phyloP scores from a whole-genome alignment of 2,113 vertebrate species.

The Carettochelys insculpta region DNA sequence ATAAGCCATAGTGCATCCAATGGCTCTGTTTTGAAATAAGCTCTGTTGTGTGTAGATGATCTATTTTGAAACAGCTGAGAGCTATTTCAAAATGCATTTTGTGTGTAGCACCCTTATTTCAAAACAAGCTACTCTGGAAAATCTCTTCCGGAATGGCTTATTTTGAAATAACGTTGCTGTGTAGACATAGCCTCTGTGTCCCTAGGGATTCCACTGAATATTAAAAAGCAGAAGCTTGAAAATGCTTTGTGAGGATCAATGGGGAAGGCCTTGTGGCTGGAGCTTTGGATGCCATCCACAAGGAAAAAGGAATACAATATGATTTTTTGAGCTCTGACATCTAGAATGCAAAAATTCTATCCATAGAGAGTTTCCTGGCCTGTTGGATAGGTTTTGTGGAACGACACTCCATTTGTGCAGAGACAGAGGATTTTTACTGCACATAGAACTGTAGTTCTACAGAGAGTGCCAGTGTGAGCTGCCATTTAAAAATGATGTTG shows the following conservation, averaged over 20 bases:
- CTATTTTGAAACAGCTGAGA: no score
- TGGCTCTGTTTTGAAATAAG: no score
- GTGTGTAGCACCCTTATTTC: no score
- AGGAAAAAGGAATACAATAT: neutral
- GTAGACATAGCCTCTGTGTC: neutral
- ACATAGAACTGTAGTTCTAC: neutral
- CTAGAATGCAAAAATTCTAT: neutral
- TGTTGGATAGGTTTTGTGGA: neutral
- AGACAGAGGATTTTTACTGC: accelerated
- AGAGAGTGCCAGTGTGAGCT: neutral
- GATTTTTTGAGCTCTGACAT: neutral
- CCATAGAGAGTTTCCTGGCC: neutral
- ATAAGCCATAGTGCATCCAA: no score
- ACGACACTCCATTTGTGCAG: accelerated
- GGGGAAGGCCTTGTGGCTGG: accelerated
- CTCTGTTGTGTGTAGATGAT: no score
- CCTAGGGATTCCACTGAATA: neutral
- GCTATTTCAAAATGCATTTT: no score
- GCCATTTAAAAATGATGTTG: accelerated
- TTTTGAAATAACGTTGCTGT: no score
- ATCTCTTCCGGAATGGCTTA: no score
- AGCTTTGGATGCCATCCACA: neutral
- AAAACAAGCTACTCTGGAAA: no score
- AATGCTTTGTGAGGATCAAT: neutral
- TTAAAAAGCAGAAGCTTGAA: neutral